A percentile compares a stretch with the other conserved stretches of the same genome.
Conservation (phyloP, 2,888 invertebrate species). For the Eupeodes latifasciatus region DNA sequence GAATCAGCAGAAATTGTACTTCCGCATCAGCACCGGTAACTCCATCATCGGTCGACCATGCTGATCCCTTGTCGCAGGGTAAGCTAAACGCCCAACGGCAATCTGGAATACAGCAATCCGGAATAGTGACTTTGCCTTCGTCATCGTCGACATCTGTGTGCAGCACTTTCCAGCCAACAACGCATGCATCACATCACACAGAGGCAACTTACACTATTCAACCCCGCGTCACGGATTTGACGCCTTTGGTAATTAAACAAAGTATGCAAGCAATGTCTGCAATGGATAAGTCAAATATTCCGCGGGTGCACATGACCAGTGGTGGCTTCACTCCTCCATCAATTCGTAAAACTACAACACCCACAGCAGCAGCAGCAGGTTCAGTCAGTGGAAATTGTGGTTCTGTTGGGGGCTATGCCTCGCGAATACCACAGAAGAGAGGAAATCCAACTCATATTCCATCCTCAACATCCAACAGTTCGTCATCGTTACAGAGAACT, state of each 20-base stretch:
- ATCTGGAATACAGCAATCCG: slow-evolving; percentile 13
- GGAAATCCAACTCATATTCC: slow-evolving; percentile 72
- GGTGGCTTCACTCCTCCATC: slow-evolving; percentile 65
- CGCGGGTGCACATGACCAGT: slow-evolving; percentile 52
- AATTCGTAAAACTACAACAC: slow-evolving; percentile 57
- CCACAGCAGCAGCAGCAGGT: slow-evolving; percentile 28
- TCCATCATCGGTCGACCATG: slow-evolving; percentile 40
- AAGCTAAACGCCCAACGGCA: slow-evolving; percentile 25
- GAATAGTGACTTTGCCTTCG: slow-evolving; percentile 26
- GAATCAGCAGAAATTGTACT: slow-evolving; percentile 34
- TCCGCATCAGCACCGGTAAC: slow-evolving; percentile 57
- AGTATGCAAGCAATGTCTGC: slow-evolving; percentile 49
- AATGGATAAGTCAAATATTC: slow-evolving; percentile 67
- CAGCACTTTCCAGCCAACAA: slow-evolving; percentile 74
- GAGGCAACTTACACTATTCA: slow-evolving; percentile 81
- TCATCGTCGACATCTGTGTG: slow-evolving; percentile 58
- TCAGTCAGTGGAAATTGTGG: slow-evolving; percentile 32
- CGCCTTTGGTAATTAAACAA: slow-evolving; percentile 69
- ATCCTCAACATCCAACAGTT: slow-evolving; percentile 66
- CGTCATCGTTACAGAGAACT: slow-evolving; percentile 41
- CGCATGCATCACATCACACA: slow-evolving; percentile 80
- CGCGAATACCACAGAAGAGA: slow-evolving; percentile 81
- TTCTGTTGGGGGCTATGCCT: slow-evolving; percentile 36
- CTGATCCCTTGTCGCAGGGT: slow-evolving; percentile 29
- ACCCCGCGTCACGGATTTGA: slow-evolving; percentile 70